phyloP scores from a whole-genome alignment of 2,797 vertebrate genomes.

The Hemibagrus guttatus region DNA sequence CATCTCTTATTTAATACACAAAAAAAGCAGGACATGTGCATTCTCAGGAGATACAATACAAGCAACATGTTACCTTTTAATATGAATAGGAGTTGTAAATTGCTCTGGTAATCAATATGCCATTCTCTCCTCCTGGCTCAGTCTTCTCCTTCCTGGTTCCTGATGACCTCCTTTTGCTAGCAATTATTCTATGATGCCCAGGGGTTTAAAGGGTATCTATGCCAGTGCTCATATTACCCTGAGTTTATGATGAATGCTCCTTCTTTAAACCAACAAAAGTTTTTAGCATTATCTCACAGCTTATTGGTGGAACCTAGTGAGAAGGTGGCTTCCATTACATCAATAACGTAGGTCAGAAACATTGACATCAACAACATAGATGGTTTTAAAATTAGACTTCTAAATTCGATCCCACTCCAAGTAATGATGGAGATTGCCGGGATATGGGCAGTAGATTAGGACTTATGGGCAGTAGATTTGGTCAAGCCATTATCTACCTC shows the following conservation, averaged over 20 bases:
- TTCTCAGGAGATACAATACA: not conserved
- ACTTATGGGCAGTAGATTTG: not conserved
- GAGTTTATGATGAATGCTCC: not conserved
- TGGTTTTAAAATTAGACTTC: not conserved
- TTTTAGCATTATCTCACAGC: not conserved
- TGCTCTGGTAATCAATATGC: not conserved
- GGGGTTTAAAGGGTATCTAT: constrained; percentile 10
- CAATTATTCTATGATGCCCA: not conserved
- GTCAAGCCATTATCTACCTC: not conserved
- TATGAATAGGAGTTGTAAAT: not conserved
- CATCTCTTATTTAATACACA: not conserved
- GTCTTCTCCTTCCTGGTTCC: not conserved
- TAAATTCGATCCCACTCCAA: not conserved
- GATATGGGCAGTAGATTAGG: not conserved
- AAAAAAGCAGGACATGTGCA: not conserved
- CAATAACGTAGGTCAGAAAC: not conserved
- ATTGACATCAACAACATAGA: not conserved
- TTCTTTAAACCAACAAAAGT: not conserved
- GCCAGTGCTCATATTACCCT: not conserved
- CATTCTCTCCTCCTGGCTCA: not conserved
- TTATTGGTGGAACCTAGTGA: not conserved
- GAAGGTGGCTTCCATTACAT: not conserved
- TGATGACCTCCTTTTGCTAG: constrained; percentile 1
- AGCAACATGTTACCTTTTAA: not conserved
- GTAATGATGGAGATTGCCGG: too few relatives aligned